A percentile compares a stretch with the other conserved stretches of the same genome.
Evolutionary conservation across 2,888 invertebrate genomes (phyloP).

Genomic region (Gisinianus flammeolus): DNA sequence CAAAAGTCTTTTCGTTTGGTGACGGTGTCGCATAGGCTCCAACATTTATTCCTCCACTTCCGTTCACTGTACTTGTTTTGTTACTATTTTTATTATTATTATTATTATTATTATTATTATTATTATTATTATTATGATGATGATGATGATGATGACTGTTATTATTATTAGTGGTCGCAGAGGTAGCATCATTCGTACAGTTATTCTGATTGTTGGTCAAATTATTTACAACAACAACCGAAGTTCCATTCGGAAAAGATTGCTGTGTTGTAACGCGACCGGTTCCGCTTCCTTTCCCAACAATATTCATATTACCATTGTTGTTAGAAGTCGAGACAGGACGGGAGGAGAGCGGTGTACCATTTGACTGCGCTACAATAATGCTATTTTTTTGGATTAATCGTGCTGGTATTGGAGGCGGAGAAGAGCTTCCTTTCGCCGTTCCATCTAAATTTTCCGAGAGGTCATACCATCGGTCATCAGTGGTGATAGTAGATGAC

Average conservation of each 20-base stretch:
- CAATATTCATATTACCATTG: constrained; percentile 6
- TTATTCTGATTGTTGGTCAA: constrained; percentile 25
- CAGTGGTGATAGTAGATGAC: constrained; percentile 65
- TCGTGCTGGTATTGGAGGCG: constrained; percentile 56
- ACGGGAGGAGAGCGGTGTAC: constrained; percentile 16
- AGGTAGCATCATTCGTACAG: neutral
- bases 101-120: constrained; percentile 1
- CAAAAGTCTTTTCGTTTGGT: constrained; percentile 48
- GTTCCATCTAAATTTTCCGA: constrained; percentile 60
- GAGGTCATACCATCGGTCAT: constrained; percentile 69
- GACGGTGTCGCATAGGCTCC: constrained; percentile 21
- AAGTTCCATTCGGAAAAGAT: constrained; percentile 29
- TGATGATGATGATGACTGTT: constrained; percentile 26
- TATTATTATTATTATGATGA: neutral
- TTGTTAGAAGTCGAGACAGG: constrained; percentile 1
- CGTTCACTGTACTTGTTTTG: neutral
- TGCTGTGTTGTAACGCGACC: constrained; percentile 3
- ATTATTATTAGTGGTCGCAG: constrained; percentile 25
- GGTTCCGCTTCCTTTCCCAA: constrained; percentile 21
- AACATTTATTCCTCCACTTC: neutral
- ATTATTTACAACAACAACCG: constrained; percentile 30
- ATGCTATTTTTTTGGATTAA: neutral
- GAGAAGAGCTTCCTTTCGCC: constrained; percentile 42
- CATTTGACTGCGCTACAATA: neutral
- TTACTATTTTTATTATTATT: constrained; percentile 19